Percentiles rank a stretch among this genome's conserved stretches.
Conservation (phyloP, 2,797 vertebrate genomes). For the Siniperca obscura region DNA sequence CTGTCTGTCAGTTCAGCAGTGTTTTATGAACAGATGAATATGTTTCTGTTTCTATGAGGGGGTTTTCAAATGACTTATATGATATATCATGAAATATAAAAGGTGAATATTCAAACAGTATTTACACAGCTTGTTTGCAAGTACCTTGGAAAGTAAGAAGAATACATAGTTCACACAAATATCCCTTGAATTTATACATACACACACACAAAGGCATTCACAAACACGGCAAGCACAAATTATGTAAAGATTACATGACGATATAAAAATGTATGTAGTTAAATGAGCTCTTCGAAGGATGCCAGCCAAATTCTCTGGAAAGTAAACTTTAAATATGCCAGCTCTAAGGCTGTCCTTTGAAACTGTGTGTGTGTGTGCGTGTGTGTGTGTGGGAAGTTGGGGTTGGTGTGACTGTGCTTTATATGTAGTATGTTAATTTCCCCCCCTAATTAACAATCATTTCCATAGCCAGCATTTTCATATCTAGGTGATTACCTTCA, state of each 20-base stretch:
- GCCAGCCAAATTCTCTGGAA: constrained; percentile 43
- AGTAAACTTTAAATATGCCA: constrained; percentile 26
- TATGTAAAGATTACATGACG: constrained; percentile 17
- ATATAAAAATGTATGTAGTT: constrained; percentile 30
- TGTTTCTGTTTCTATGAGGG: constrained; percentile 1
- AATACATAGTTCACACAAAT: constrained; percentile 7
- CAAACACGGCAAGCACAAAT: neutral
- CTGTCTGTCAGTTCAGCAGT: too few relatives aligned
- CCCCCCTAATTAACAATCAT: constrained; percentile 57
- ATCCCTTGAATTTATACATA: constrained; percentile 18
- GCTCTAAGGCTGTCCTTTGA: constrained; percentile 34
- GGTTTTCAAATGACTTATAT: constrained; percentile 1
- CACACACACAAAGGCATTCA: constrained; percentile 2
- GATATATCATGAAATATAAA: constrained; percentile 16
- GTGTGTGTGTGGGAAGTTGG: neutral
- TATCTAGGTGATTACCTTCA: constrained; percentile 51
- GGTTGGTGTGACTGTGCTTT: constrained; percentile 4
- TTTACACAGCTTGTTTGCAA: constrained; percentile 18
- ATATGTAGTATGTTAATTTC: constrained; percentile 40
- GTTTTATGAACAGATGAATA: neutral
- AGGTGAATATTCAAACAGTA: neutral
- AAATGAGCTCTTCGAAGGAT: constrained; percentile 44
- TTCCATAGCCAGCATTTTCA: constrained; percentile 40
- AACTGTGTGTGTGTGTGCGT: constrained; percentile 21
- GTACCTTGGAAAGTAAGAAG: constrained; percentile 23